Evolutionary conservation across 2,797 vertebrate species (phyloP), one percentile per base, ranked within the genome.

Genomic region (Philypnodon macrostomus): DNA sequence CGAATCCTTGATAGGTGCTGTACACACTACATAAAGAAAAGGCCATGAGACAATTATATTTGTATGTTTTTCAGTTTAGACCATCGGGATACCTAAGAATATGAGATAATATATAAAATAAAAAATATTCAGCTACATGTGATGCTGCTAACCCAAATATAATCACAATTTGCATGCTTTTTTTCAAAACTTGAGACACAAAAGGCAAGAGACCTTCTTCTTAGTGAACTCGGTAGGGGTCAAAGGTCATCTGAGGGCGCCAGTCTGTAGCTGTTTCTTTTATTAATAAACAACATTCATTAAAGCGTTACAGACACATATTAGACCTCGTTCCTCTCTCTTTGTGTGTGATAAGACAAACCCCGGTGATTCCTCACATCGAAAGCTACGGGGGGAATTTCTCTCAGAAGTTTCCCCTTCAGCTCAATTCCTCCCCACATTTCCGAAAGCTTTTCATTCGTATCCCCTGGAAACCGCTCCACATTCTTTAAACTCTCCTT

Each of bases 391-490:
- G 77, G 84, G 86, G 86, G 86, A 92, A 90, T 91, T 87, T 89
- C 79, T 87, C 68, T 77, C 81, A 79, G 87, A 90, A 86, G 86
- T 80, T 75, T 67, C 80, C 85, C 73, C 60, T 32, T 83, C 85
- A 89, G 81, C 80, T 88, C 83, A 67, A 86, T 90, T 91, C 88
- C 83, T 90, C 79, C 78, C 82, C 67, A 85, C 85, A 91, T 92
- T 90, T 92, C 83, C 82, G 67, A 88, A 85, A 88, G 88, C 86
- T 92, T 93, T 94, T 92, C 84, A 91, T 91, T 86, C 79, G 87
- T 90, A 90, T 90, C 86, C 91, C 86, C 86, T 92, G 89, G 91
- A 92, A 93, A 94, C 91, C 74, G 88, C 79, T 84, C 85, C 85
- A 79, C 78, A 79, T 91, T 87, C 80, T 83, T 90, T 91, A 87